These are phyloP conservation scores for Cryptotis parvus DNA, from an alignment of 2,113 vertebrate genomes.

Conservation along the genomic window DNA sequence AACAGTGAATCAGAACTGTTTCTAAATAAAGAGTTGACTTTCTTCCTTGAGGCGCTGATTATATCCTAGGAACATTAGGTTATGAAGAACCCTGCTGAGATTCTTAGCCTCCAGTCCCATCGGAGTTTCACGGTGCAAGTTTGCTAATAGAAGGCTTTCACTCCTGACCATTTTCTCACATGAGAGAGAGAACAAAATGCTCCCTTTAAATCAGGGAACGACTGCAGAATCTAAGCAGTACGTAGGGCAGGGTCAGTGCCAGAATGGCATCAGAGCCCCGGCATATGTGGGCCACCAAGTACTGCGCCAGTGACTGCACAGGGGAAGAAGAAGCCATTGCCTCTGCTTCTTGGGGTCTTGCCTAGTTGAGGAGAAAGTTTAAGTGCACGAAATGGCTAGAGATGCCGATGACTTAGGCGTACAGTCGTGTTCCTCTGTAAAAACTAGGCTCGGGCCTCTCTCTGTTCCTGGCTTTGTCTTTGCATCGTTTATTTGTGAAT, in stretches of 20 bases:
- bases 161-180: not conserved
- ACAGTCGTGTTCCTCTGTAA: not conserved
- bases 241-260: not conserved
- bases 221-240: not conserved
- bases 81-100: conserved; percentile 44
- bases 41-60: conserved; percentile 47
- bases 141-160: conserved; percentile 30
- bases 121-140: conserved; percentile 10
- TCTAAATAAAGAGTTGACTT: conserved; percentile 59
- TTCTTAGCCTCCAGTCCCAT: not conserved
- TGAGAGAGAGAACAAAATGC: not conserved
- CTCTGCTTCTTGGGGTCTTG: not conserved
- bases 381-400: not conserved
- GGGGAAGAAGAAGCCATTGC: not conserved
- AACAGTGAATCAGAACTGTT: conserved; percentile 54
- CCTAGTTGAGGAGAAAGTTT: not conserved
- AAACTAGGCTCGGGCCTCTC: not conserved
- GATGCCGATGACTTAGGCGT: not conserved
- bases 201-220: conserved; percentile 30
- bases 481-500: too few species aligned
- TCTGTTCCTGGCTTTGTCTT: too few species aligned
- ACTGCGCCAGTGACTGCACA: not conserved
- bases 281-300: not conserved
- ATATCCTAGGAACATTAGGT: conserved; percentile 26
- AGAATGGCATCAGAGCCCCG: not conserved